These are phyloP conservation scores for Plagodis dolabraria DNA, from an alignment of 2,888 invertebrate species.

Conservation along the genomic window DNA sequence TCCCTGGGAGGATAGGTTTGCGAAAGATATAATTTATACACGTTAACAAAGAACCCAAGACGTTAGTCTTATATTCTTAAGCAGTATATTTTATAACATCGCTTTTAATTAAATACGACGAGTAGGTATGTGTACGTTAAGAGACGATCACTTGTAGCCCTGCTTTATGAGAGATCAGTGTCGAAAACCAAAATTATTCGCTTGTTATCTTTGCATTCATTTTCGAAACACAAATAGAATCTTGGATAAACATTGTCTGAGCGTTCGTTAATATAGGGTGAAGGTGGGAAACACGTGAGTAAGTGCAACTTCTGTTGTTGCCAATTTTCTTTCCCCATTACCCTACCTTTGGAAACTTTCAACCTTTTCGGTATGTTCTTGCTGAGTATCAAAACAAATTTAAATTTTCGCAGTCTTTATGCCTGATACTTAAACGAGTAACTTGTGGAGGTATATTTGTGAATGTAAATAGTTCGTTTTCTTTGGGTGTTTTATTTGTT, in stretches of 20 bases:
- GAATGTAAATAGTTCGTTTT: too few relatives aligned
- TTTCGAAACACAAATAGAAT: slow-evolving; percentile 21
- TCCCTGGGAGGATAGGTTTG: too few relatives aligned
- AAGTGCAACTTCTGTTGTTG: slow-evolving; percentile 26
- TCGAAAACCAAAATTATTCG: slow-evolving; percentile 4
- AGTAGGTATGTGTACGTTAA: not conserved
- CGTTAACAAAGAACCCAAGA: too few relatives aligned
- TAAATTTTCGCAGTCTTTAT: not conserved
- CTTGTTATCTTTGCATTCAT: slow-evolving; percentile 8
- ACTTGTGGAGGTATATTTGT: too few relatives aligned
- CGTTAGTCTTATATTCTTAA: too few relatives aligned
- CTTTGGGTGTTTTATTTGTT: too few relatives aligned
- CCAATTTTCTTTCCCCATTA: slow-evolving; percentile 24
- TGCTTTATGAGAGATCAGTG: not conserved
- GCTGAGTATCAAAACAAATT: not conserved
- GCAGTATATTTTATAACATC: too few relatives aligned
- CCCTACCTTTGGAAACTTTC: slow-evolving; percentile 17
- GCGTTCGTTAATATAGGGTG: slow-evolving; percentile 6
- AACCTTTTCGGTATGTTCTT: slow-evolving; percentile 18
- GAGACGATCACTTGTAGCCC: not conserved
- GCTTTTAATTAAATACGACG: too few relatives aligned
- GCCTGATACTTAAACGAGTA: not conserved
- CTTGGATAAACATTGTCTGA: slow-evolving; percentile 24
- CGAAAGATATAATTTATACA: too few relatives aligned
- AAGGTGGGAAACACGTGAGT: slow-evolving; percentile 25